These are phyloP conservation scores for Antheraea pernyi DNA, from an alignment of 1,140 invertebrate genomes.

Conservation along the genomic window DNA sequence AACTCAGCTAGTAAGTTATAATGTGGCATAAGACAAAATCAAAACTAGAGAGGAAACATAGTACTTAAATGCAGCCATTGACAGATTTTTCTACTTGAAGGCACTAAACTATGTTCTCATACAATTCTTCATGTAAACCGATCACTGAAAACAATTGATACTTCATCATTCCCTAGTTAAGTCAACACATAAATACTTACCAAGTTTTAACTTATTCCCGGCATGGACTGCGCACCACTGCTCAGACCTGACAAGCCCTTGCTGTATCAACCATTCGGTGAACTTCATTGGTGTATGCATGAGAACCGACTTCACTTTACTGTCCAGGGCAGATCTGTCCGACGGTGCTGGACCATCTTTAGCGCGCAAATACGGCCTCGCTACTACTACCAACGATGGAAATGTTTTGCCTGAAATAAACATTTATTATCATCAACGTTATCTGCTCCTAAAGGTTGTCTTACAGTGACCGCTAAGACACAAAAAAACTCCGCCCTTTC, in stretches of 20 bases:
- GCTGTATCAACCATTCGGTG: conserved; percentile 93
- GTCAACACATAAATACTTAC: conserved; percentile 53
- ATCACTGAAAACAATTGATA: no score
- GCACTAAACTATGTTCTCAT: no score
- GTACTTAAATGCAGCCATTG: no score
- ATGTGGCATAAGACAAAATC: no score
- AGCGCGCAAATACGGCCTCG: conserved; percentile 85
- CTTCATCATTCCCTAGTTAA: background rate
- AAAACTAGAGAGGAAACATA: no score
- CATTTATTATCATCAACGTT: no score
- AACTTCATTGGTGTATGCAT: conserved; percentile 89
- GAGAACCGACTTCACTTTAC: conserved; percentile 89
- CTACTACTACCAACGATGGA: conserved; percentile 90
- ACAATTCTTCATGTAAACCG: no score
- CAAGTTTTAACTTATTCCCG: conserved; percentile 85
- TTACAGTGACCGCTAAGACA: no score
- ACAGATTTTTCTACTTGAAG: no score
- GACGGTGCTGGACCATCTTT: conserved; percentile 80
- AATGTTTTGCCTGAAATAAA: conserved; percentile 84
- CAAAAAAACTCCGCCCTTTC: no score
- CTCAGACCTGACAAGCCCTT: conserved; percentile 88
- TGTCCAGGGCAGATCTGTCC: conserved; percentile 81
- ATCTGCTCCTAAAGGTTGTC: no score
- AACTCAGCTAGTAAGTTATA: no score
- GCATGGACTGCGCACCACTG: conserved; percentile 86